phyloP scores from a whole-genome alignment of 2,113 vertebrate genomes.

The Austrofundulus limnaeus region DNA sequence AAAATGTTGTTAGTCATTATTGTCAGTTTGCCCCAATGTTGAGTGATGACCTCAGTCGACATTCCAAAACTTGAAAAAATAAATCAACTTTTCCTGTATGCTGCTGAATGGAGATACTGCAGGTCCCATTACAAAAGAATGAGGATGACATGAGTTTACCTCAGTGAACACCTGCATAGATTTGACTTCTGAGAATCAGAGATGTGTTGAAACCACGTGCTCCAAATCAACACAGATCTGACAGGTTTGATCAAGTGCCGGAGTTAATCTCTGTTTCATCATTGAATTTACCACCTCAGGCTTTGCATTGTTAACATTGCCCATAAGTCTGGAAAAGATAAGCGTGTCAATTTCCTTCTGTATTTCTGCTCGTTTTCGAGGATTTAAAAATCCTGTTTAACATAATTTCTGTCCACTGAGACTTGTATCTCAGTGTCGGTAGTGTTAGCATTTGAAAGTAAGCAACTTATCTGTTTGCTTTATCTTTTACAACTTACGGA shows the following conservation, averaged over 20 bases:
- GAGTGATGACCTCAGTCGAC: background rate
- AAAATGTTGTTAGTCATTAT: no score
- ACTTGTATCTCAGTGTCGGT: background rate
- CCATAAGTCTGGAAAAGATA: background rate
- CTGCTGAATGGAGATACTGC: background rate
- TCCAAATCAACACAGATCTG: conserved; percentile 24
- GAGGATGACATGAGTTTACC: conserved; percentile 3
- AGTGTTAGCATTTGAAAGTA: background rate
- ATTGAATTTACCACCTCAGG: background rate
- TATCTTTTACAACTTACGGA: conserved; percentile 26
- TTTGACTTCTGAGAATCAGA: background rate
- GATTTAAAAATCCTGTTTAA: background rate
- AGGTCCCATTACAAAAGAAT: background rate
- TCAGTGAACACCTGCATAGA: background rate
- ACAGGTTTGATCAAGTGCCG: background rate
- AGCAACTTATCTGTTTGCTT: conserved; percentile 10
- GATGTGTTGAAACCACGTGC: conserved; percentile 13
- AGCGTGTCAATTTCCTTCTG: background rate
- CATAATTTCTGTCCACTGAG: background rate
- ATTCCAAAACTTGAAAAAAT: background rate
- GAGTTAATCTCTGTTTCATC: conserved; percentile 18
- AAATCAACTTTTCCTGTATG: background rate
- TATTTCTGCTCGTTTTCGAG: fast-evolving
- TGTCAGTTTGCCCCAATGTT: no score
- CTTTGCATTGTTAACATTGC: conserved; percentile 10